Evolutionary conservation across 30 jellyfish, hydroid and myxozoan species (phyloP).

Genomic region (Nemopilema nomurai): DNA sequence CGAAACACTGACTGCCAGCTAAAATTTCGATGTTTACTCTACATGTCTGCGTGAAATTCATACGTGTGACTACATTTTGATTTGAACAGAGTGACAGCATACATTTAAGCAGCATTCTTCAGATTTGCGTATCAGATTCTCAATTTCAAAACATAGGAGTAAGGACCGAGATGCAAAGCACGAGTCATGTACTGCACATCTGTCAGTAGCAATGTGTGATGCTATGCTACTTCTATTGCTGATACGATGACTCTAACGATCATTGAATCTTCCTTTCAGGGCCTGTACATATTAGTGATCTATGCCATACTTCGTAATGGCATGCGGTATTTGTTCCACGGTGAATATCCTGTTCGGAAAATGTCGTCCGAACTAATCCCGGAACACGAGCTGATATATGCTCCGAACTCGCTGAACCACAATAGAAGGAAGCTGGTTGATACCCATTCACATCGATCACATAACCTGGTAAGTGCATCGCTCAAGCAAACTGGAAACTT

Average conservation of each 20-base stretch:
- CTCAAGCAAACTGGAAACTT: neutral
- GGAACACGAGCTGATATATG: constrained; percentile 38
- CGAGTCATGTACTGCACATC: no score
- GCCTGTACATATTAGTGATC: constrained; percentile 75
- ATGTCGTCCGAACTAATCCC: constrained; percentile 40
- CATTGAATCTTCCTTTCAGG: constrained; percentile 60
- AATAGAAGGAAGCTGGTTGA: constrained; percentile 57
- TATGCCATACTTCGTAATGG: constrained; percentile 86
- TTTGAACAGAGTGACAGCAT: no score
- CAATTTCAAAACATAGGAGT: no score
- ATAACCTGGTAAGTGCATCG: constrained; percentile 50
- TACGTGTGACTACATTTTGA: no score
- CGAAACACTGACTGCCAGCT: neutral
- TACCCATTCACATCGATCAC: constrained; percentile 36
- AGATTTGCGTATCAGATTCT: no score
- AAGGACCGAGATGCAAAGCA: no score
- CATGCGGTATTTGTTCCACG: constrained; percentile 65
- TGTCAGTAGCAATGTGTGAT: no score
- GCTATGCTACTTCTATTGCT: no score
- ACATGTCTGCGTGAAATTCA: no score
- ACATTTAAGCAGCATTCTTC: no score
- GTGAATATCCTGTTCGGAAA: constrained; percentile 46
- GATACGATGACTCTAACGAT: neutral
- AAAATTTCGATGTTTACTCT: no score
- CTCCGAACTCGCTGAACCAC: constrained; percentile 58